Base-by-base conservation (phyloP, 1,140 invertebrate species). In the Campoletis sonorensis region DNA sequence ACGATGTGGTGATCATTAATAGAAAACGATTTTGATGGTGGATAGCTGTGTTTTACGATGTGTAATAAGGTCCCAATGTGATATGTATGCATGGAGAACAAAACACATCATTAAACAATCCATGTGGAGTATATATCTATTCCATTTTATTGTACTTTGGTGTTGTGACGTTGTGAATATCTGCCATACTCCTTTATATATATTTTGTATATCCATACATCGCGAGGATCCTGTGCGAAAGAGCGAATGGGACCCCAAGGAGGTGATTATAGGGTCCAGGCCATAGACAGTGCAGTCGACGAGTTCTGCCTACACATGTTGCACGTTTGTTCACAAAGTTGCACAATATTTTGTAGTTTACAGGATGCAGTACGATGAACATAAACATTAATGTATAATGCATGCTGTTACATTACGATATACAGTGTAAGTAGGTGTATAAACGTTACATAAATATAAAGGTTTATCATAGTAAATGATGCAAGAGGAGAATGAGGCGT, bases 241-340 rank as follows among this genome's bases (percentile, higher is more conserved):
- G 83, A 84, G 78, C 83, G 86, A 88, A 88, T 89, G 82, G 87
- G 84, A 80, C 84, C 85, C 87, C 84, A 86, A 89, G 87, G 87
- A 89, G 87, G 79, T 88, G 87, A 89, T 89, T 89, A 89, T 78
- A 82, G 58, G 76, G 70, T 64, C 49, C 49, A 27, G 27, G 80
- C 75, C 27, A 67, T 45, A 45, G 40, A 45, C 40, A 40, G 67
- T 40, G 26, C 16, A 76, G 64, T 64, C 49, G 30, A 54, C 18
- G 26, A 30, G 54, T 13, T 77, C 40, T 51, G 16, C 45, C 72
- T 11, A 45, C 30, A 61, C n/a, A 67, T 23, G 21, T 26, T 67
- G 21, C 61, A 26, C 54, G 54, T 67, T 23, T 27, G 61, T 67
- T 30, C 23, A 26, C 23, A 1, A 23, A 15, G 1, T 67, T 27